Evolutionary conservation across 1,140 invertebrate species (phyloP).

Genomic region (Drosophila ogumai): DNA sequence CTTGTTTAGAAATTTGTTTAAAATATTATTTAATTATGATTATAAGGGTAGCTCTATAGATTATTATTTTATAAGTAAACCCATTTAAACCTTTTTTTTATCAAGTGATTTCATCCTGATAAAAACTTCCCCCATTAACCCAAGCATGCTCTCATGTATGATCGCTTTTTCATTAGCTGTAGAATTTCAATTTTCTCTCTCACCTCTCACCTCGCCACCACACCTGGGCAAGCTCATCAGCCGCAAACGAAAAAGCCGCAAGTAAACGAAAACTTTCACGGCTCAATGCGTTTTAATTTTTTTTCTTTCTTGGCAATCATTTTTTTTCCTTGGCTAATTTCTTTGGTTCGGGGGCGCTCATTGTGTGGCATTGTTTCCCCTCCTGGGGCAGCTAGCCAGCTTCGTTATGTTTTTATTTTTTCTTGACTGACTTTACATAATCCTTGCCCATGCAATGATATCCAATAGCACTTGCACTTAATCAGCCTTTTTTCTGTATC

Average conservation of each 20-base stretch:
- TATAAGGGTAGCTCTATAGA: too few species aligned
- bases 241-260: conserved; percentile 73
- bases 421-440: conserved; percentile 61
- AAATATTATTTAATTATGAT: not conserved
- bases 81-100: not conserved
- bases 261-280: conserved; percentile 76
- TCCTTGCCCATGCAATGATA: conserved; percentile 54
- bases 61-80: too few species aligned
- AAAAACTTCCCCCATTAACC: not conserved
- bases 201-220: conserved; percentile 9
- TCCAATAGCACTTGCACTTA: conserved; percentile 58
- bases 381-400: conserved; percentile 5
- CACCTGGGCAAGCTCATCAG: conserved; percentile 19
- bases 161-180: conserved; percentile 32
- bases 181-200: conserved; percentile 13
- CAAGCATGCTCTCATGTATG: not conserved
- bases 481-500: conserved; percentile 55
- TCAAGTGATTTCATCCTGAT: not conserved
- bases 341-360: conserved; percentile 25
- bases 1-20: not conserved
- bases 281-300: conserved; percentile 80
- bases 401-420: conserved; percentile 57
- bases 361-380: conserved; percentile 34
- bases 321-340: conserved; percentile 51
- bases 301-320: conserved; percentile 61